Base-by-base conservation (phyloP, 2,888 invertebrate genomes). In the Conchocele bisecta region DNA sequence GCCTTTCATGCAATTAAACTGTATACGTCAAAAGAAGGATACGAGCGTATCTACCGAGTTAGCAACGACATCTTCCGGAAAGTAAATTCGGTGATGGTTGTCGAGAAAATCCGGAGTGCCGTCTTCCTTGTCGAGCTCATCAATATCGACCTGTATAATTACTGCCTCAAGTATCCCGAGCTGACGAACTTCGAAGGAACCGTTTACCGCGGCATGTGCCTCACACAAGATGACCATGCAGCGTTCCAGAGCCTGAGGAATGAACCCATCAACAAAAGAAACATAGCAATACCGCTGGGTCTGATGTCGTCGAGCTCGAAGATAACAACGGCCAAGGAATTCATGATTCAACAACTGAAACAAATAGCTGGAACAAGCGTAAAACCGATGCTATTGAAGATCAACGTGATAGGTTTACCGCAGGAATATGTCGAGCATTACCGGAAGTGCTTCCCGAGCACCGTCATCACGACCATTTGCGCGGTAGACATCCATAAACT, bases 81-180 rank as follows among this genome's bases (percentile, higher is more conserved):
- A 17, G 78, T 78, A 29, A 68, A 71, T 9, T 69, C 79, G 9
- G 59, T 74, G 3, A 51, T 59, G 4, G 44, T 57, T 11, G 66
- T 57, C 1, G 73, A 81, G n/a, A 61, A 41, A 20, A 79, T 81
- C 20, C 39, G 79, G 20, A 67, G 57, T 46, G 75, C 67, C 17
- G 79, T 81, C 2, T 82, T 81, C 35, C 69, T 82, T 20, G 72
- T 82, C 0, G 82, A 81, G 58, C 69, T 82, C 7, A 66, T 82
- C 26, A 82, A 82, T 42, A 81, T 82, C 6, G 82, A 82, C 51
- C 50, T 82, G 20, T 81, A 51, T 48, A 81, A 81, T 46, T 82
- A 81, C 44, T 78, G 77, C 44, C 50, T 74, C 15, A 64, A 65
- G 22, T n/a, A 33, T 64, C 81, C 79, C 0, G 33, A 59, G 22